Percentiles rank a stretch among this genome's conserved stretches.
These are phyloP conservation scores for Ardeotis arabs DNA, from an alignment of 2,113 vertebrate genomes.

Conservation along the genomic window DNA sequence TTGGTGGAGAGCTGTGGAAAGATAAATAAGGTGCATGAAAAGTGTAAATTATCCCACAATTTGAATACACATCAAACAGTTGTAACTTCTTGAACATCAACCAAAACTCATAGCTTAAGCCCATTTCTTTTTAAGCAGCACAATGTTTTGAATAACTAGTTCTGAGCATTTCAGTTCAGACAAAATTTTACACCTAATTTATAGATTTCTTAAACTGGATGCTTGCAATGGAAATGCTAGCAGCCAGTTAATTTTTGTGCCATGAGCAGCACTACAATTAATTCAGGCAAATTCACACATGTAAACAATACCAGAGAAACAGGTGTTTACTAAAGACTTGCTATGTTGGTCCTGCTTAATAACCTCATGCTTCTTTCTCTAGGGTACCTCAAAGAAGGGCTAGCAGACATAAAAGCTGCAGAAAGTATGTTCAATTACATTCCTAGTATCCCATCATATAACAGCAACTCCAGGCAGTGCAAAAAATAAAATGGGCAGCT, in stretches of 20 bases:
- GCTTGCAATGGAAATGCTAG: neutral
- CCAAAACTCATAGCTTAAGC: neutral
- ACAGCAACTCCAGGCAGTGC: neutral
- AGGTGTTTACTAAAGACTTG: neutral
- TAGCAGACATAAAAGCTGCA: neutral
- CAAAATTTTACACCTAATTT: slow-evolving; percentile 30
- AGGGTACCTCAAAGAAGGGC: neutral
- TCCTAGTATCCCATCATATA: neutral
- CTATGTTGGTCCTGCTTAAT: neutral
- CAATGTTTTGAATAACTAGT: neutral
- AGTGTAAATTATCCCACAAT: neutral
- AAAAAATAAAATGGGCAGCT: neutral
- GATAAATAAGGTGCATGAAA: neutral
- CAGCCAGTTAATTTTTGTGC: slow-evolving; percentile 12
- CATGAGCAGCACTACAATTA: slow-evolving; percentile 9
- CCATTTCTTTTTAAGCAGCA: neutral
- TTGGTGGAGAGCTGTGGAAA: neutral
- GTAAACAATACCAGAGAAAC: slow-evolving; percentile 13
- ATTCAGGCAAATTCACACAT: slow-evolving; percentile 30
- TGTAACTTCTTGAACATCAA: neutral
- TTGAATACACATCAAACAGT: neutral
- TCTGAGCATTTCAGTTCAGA: neutral
- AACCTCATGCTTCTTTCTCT: neutral
- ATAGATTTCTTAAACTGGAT: neutral
- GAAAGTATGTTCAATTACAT: neutral